Conservation (phyloP, 2,113 vertebrate species). For the Grammomys dolichurus region DNA sequence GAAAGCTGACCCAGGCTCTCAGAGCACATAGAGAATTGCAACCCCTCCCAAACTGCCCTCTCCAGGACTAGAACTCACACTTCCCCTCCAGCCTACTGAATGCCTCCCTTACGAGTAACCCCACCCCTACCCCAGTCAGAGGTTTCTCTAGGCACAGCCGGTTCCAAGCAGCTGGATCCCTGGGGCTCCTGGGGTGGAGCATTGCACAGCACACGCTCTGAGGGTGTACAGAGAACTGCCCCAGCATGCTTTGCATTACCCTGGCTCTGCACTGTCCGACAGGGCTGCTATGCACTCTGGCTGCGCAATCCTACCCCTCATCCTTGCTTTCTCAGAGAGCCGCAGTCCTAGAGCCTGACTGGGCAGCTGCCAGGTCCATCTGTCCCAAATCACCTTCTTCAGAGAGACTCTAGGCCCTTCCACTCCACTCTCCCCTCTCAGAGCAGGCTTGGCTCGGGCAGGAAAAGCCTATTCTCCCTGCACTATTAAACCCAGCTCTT, state of each 20-base stretch:
- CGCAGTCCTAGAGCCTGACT: accelerated
- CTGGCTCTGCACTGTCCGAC: background rate
- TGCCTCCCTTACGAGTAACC: background rate
- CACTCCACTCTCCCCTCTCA: background rate
- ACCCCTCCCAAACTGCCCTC: background rate
- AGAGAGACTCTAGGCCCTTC: background rate
- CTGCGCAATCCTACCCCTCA: background rate
- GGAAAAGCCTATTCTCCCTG: constrained; percentile 67
- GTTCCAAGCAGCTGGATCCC: background rate
- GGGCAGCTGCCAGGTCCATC: background rate
- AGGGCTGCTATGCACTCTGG: background rate
- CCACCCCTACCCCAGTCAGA: background rate
- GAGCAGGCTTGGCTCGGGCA: background rate
- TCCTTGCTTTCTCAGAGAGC: background rate
- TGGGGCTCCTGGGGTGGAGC: too few species aligned
- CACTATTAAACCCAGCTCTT: constrained; percentile 65
- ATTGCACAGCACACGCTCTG: too few species aligned
- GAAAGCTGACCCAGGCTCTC: background rate
- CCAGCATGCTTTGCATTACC: background rate
- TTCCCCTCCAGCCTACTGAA: background rate
- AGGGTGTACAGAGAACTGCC: too few species aligned
- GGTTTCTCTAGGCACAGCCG: background rate
- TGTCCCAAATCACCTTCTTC: background rate
- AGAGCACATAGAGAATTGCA: background rate
- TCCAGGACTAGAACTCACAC: background rate